Conservation (phyloP, 35 echinoderm and acorn worm genomes). For the Acanthaster planci region DNA sequence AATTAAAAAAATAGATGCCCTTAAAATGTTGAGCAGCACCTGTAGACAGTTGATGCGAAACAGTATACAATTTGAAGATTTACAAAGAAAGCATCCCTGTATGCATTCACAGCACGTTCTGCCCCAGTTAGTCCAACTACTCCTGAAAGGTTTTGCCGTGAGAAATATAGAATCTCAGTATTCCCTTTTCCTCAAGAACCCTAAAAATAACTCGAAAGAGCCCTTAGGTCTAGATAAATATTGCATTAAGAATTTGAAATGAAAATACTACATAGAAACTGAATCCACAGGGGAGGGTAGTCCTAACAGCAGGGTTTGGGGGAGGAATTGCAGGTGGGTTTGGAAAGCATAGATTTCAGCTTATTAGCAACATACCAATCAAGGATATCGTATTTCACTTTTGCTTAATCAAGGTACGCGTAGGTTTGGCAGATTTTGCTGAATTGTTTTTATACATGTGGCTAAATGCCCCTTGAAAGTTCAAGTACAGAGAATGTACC, state of each 20-base stretch:
- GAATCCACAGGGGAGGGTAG: not conserved
- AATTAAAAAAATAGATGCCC: no score
- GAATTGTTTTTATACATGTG: no score
- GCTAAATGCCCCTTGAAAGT: no score
- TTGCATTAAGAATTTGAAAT: constrained; percentile 34
- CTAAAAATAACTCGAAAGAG: not conserved
- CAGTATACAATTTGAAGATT: not conserved
- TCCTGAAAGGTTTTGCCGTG: constrained; percentile 11
- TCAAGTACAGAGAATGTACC: no score
- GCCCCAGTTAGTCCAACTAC: not conserved
- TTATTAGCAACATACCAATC: no score
- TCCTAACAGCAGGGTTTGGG: not conserved
- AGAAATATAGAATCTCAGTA: not conserved
- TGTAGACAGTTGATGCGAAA: not conserved
- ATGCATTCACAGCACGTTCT: not conserved
- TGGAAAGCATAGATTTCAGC: no score
- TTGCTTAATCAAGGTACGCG: no score
- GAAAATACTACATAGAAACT: constrained; percentile 15
- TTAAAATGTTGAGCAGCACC: no score
- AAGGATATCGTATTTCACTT: no score
- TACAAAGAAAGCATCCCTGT: not conserved
- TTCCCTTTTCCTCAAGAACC: not conserved
- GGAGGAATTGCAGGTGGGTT: not conserved
- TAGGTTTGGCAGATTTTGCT: no score
- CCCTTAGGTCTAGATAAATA: constrained; percentile 29